phyloP scores from a whole-genome alignment of 2,888 invertebrate genomes.

The Trimorus sp. region DNA sequence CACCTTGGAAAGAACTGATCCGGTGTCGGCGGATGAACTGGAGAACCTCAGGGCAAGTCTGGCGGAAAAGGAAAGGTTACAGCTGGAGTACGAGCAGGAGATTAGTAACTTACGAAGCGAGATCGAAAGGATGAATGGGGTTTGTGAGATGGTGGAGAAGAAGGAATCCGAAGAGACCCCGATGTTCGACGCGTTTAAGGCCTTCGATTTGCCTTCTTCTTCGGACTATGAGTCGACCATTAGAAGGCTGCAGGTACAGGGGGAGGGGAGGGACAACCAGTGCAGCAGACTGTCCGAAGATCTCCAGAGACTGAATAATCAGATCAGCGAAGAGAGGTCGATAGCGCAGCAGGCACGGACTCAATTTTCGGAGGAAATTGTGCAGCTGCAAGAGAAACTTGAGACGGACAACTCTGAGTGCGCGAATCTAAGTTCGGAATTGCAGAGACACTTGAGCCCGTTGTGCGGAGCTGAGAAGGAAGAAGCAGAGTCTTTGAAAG shows the following conservation, averaged over 20 bases:
- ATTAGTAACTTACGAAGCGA: background rate
- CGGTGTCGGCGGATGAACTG: constrained; percentile 68
- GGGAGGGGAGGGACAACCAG: constrained; percentile 69
- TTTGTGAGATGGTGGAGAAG: background rate
- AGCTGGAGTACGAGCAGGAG: constrained; percentile 27
- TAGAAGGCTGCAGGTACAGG: constrained; percentile 59
- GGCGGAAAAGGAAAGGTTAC: constrained; percentile 60
- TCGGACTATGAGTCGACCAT: constrained; percentile 55
- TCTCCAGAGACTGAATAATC: constrained; percentile 46
- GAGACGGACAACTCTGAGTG: constrained; percentile 57
- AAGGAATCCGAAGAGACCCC: constrained; percentile 58
- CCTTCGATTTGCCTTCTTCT: constrained; percentile 68
- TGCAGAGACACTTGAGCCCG: constrained; percentile 60
- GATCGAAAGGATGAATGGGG: too few species aligned
- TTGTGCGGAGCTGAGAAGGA: constrained; percentile 60
- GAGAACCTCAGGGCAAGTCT: constrained; percentile 68
- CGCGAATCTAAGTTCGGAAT: constrained; percentile 52
- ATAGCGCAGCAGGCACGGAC: constrained; percentile 59
- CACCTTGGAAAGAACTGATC: constrained; percentile 76
- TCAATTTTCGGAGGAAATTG: constrained; percentile 56
- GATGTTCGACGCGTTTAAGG: constrained; percentile 75
- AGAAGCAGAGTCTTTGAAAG: constrained; percentile 41
- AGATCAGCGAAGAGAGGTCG: constrained; percentile 58
- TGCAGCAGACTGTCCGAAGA: constrained; percentile 62
- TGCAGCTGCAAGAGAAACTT: constrained; percentile 56